A percentile compares a stretch with the other conserved stretches of the same genome.
These are phyloP conservation scores for Dascyllus trimaculatus DNA, from an alignment of 2,113 vertebrate genomes.

Conservation along the genomic window DNA sequence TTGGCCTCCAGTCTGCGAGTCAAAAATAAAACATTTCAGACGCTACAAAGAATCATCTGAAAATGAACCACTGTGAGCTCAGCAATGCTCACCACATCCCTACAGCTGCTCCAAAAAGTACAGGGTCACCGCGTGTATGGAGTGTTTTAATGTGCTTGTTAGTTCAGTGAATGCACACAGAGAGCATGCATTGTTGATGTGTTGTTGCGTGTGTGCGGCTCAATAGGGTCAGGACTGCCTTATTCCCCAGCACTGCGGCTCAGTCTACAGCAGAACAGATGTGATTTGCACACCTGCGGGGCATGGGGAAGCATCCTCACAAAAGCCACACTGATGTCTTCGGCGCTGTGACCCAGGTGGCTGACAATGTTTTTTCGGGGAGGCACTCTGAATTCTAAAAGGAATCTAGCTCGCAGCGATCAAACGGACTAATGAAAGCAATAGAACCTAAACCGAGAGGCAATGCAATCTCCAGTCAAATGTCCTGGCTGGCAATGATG, in stretches of 20 bases:
- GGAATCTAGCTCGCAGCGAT: slow-evolving; percentile 56
- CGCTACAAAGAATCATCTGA: slow-evolving; percentile 13
- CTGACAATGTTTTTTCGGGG: slow-evolving; percentile 32
- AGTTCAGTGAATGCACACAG: slow-evolving; percentile 5
- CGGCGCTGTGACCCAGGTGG: slow-evolving; percentile 60
- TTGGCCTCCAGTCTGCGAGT: slow-evolving; percentile 8
- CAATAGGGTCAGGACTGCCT: slow-evolving; percentile 4
- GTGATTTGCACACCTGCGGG: slow-evolving; percentile 53
- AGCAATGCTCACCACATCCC: slow-evolving; percentile 20
- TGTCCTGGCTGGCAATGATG: slow-evolving; percentile 27
- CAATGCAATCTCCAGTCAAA: slow-evolving; percentile 49
- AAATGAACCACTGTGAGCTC: slow-evolving; percentile 20
- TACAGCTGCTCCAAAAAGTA: slow-evolving; percentile 8
- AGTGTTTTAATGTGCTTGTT: slow-evolving; percentile 15
- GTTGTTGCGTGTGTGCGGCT: not conserved
- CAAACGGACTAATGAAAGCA: slow-evolving; percentile 48
- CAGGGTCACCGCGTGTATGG: not conserved
- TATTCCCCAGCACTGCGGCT: slow-evolving; percentile 15
- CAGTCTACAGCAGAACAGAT: slow-evolving; percentile 43
- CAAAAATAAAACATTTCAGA: slow-evolving; percentile 45
- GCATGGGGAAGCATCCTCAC: slow-evolving; percentile 25
- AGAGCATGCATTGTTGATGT: not conserved
- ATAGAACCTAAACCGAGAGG: slow-evolving; percentile 27
- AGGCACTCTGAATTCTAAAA: slow-evolving; percentile 50
- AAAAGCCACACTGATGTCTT: slow-evolving; percentile 9